phyloP scores from a whole-genome alignment of 2,888 invertebrate genomes.

The Sarcophaga subvicina region DNA sequence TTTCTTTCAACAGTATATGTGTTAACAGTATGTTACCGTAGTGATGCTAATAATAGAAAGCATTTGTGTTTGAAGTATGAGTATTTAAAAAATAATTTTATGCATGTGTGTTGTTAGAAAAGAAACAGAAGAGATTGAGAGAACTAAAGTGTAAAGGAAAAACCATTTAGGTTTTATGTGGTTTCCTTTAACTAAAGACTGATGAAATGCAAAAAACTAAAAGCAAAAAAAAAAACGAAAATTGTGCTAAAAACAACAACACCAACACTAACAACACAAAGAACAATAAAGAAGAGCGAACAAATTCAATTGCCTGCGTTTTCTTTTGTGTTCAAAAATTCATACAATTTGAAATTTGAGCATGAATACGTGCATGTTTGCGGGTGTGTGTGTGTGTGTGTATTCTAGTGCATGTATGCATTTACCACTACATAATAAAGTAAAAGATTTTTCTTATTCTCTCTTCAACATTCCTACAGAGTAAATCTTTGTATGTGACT shows the following conservation, averaged over 20 bases:
- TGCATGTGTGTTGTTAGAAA: background rate
- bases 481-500: background rate
- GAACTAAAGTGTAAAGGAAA: background rate
- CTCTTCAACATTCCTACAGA: background rate
- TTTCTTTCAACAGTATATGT: background rate
- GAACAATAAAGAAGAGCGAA: constrained; percentile 4
- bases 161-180: constrained; percentile 52
- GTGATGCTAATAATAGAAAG: background rate
- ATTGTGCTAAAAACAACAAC: background rate
- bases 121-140: background rate
- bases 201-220: constrained; percentile 38
- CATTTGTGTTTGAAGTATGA: background rate
- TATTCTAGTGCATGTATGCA: constrained; percentile 24
- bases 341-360: constrained; percentile 38
- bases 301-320: constrained; percentile 65
- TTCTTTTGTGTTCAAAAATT: constrained; percentile 61
- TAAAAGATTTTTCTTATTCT: background rate
- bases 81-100: background rate
- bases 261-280: background rate
- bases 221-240: background rate
- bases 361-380: background rate
- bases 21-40: background rate
- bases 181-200: constrained; percentile 51
- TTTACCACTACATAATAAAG: background rate
- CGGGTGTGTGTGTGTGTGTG: background rate